phyloP scores from a whole-genome alignment of 2,113 vertebrate species.

The Eolophus roseicapilla region DNA sequence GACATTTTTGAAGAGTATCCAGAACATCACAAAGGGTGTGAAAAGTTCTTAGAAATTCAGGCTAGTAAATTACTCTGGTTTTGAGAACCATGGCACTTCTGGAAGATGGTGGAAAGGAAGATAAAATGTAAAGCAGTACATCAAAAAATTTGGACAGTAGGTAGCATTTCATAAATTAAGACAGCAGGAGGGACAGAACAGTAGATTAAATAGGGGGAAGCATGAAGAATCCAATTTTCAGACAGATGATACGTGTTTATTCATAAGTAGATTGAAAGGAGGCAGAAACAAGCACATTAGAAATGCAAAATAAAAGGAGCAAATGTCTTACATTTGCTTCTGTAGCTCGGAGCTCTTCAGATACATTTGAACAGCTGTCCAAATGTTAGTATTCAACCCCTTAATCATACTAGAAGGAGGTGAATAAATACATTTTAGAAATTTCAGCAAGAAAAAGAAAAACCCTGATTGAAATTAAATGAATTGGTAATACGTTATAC shows the following conservation, averaged over 20 bases:
- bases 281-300: neutral
- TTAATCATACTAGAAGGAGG: slow-evolving; percentile 6
- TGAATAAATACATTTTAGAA: neutral
- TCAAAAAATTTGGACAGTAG: neutral
- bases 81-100: neutral
- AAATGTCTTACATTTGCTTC: slow-evolving; percentile 11
- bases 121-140: neutral
- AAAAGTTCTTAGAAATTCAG: neutral
- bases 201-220: neutral
- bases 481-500: neutral
- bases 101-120: neutral
- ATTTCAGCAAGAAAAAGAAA: neutral
- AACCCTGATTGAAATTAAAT: neutral
- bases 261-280: neutral
- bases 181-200: neutral
- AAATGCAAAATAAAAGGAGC: neutral
- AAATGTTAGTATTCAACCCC: slow-evolving; percentile 26
- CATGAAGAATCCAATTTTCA: neutral
- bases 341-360: slow-evolving; percentile 11
- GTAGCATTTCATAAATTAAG: neutral
- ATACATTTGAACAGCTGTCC: slow-evolving; percentile 19
- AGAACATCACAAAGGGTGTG: neutral
- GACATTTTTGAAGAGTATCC: neutral
- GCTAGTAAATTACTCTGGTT: neutral
- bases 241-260: neutral